phyloP scores from a whole-genome alignment of 2,797 vertebrate genomes.

The Anguilla obscura region DNA sequence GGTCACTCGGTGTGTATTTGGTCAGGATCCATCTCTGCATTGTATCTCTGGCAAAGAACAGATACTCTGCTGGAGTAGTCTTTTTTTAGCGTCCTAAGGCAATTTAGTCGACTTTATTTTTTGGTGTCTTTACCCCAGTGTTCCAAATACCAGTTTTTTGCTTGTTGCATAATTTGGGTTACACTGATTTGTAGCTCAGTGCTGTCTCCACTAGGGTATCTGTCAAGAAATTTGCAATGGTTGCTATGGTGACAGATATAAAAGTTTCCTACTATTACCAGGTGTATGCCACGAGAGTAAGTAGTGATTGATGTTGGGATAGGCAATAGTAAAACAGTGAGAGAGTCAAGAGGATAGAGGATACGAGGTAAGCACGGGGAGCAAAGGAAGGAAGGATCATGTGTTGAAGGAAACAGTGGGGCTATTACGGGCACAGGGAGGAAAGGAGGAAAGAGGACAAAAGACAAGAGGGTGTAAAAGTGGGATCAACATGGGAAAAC shows the following conservation, averaged over 20 bases:
- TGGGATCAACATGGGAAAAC: not conserved
- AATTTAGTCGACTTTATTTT: too few species aligned
- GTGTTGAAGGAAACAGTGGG: not conserved
- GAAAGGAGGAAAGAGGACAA: too few species aligned
- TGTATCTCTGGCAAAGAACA: too few species aligned
- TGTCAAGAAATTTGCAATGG: constrained; percentile 28
- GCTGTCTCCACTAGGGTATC: constrained; percentile 11
- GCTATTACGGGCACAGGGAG: not conserved
- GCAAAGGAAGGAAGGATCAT: not conserved
- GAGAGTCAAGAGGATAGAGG: not conserved
- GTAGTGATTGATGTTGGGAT: not conserved
- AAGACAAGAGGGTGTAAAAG: not conserved
- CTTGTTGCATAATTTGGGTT: too few species aligned
- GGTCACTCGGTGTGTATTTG: too few species aligned
- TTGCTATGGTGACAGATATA: constrained; percentile 33
- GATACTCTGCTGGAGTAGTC: too few species aligned
- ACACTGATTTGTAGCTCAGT: not conserved
- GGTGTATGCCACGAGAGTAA: not conserved
- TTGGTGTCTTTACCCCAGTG: too few species aligned
- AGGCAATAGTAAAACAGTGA: not conserved
- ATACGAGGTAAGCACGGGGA: not conserved
- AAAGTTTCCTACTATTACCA: not conserved
- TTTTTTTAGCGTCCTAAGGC: too few species aligned
- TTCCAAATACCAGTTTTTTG: too few species aligned
- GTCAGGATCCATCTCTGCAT: too few species aligned